Percentiles rank a stretch among this genome's conserved stretches.
Evolutionary conservation across 1,140 invertebrate species (phyloP).

Genomic region (Sinella curviseta): DNA sequence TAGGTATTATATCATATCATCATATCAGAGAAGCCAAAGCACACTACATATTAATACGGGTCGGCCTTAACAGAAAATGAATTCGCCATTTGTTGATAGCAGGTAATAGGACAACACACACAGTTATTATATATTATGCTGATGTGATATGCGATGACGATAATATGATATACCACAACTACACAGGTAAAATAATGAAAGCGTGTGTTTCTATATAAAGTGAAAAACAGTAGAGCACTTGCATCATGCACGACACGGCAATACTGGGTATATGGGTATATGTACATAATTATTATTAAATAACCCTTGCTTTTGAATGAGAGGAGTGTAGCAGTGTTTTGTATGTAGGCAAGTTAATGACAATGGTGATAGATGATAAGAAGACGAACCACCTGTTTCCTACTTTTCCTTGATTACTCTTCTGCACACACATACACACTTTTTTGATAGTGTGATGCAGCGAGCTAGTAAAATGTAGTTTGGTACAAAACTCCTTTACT

Average conservation of each 20-base stretch:
- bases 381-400: constrained; percentile 26
- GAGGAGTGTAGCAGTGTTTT: neutral
- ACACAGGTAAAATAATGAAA: too few species aligned
- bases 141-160: neutral
- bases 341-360: neutral
- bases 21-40: neutral
- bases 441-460: neutral
- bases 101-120: neutral
- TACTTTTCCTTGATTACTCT: constrained; percentile 26
- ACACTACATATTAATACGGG: neutral
- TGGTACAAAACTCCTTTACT: too few species aligned
- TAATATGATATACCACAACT: neutral
- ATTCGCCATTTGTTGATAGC: constrained; percentile 17
- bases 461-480: too few species aligned
- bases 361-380: constrained; percentile 12
- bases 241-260: neutral
- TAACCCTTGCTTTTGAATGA: neutral
- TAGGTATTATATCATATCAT: neutral
- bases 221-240: constrained; percentile 2
- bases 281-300: neutral
- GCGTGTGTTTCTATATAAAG: too few species aligned
- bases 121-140: neutral
- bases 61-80: neutral
- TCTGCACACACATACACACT: neutral
- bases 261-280: too few species aligned